Evolutionary conservation across 2,797 vertebrate species (phyloP), one percentile per base, ranked within the genome.

Genomic region (Poecilia picta): DNA sequence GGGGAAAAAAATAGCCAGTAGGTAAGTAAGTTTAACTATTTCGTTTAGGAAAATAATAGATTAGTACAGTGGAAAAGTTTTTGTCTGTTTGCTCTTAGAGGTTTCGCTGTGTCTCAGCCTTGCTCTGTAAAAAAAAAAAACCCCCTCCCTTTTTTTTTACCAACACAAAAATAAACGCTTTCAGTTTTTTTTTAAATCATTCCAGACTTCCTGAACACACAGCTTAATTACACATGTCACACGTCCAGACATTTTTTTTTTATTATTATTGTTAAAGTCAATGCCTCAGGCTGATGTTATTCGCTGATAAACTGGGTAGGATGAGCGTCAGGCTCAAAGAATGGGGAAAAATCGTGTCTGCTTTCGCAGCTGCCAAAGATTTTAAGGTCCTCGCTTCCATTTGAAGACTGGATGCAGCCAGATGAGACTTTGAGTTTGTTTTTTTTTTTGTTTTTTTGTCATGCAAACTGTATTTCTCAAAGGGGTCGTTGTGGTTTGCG

Each of bases 11-110:
- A 33, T 53, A 62, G 73, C 77, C n/a, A 16, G 2, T 23, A 85
- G 94, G 95, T 95, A 82, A 94, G 95, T 95, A 82, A 94, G 94
- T 92, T 79, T 8, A 31, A 43, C 20, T 25, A 1, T n/a, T 23
- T 5, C 45, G 18, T 46, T 1, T 28, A 0, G 15, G 15, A 5
- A 45, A 28, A 59, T 13, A 15, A 31, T 11, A 2, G n/a, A 55
- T 11, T 55, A 6, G 41, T 81, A 87, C 79, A 25, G 80, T 77
- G 76, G 79, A 83, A 85, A 94, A 92, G 88, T 94, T 93, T 33
- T 71, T 80, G 82, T 57, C 59, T 72, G 79, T 77, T 74, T 62
- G 59, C 73, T 76, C 47, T 41, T 45, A 72, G 68, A 45, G 57
- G 79, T 83, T 87, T 82, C 78, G 78, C 83, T 84, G 88, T 80